These are phyloP conservation scores for Pituophis catenifer DNA, from an alignment of 2,113 vertebrate species.

Conservation along the genomic window DNA sequence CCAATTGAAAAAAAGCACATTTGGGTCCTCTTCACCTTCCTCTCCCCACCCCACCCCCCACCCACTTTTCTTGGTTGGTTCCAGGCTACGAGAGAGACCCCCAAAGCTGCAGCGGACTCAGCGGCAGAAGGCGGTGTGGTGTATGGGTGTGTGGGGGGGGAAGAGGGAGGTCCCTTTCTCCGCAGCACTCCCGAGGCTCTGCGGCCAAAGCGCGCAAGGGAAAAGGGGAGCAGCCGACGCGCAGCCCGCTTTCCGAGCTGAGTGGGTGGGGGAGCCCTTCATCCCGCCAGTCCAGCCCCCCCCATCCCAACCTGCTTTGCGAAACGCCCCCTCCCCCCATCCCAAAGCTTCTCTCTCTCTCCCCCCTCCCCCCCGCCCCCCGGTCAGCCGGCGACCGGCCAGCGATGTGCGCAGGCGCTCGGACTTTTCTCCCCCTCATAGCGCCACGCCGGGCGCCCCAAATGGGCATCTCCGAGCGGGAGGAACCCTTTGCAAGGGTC, in stretches of 20 bases:
- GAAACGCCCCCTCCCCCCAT: constrained; percentile 49
- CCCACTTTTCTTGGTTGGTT: not conserved
- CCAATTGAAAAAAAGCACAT: too few relatives aligned
- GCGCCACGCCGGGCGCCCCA: constrained; percentile 70
- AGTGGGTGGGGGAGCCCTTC: not conserved
- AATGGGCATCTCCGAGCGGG: constrained; percentile 42
- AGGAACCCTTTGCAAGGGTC: too few relatives aligned
- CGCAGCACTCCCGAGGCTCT: not conserved
- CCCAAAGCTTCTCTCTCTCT: not conserved
- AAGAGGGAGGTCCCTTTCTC: not conserved
- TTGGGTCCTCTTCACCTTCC: not conserved
- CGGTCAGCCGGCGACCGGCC: constrained; percentile 68
- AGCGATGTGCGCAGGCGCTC: constrained; percentile 51
- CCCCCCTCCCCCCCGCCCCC: too few relatives aligned
- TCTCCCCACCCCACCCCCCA: not conserved
- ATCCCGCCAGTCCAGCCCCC: not conserved
- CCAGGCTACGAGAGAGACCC: not conserved
- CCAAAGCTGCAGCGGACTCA: not conserved
- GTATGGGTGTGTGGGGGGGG: too few relatives aligned
- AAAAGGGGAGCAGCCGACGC: not conserved
- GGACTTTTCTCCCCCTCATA: constrained; percentile 33
- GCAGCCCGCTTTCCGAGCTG: not conserved
- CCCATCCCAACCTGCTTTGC: constrained; percentile 38
- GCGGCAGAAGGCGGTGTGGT: not conserved
- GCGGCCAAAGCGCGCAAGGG: not conserved